These are phyloP conservation scores for Pelecanoides urinatrix DNA, from an alignment of 2,113 vertebrate genomes.

Conservation along the genomic window DNA sequence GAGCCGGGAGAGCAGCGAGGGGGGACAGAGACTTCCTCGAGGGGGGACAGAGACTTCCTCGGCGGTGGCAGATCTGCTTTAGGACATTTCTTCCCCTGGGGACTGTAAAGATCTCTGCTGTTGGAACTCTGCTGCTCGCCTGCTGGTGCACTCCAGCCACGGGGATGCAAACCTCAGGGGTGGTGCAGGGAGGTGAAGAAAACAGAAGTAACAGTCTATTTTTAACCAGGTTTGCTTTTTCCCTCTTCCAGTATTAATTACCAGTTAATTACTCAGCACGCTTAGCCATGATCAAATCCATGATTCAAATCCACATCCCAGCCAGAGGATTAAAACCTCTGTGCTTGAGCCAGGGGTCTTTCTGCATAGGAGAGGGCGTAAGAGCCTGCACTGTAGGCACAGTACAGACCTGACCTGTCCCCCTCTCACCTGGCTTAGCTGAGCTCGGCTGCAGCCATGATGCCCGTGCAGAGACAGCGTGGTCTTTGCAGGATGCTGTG, in stretches of 20 bases:
- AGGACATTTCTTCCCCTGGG: neutral
- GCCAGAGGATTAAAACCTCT: neutral
- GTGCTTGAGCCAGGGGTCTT: neutral
- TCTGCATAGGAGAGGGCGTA: neutral
- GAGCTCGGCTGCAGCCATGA: neutral
- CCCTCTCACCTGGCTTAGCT: neutral
- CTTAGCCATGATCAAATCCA: neutral
- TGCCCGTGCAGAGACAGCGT: accelerated
- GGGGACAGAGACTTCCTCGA: neutral
- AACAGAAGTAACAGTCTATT: neutral
- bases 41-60: neutral
- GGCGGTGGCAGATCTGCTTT: neutral
- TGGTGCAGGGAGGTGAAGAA: neutral
- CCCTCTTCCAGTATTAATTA: neutral
- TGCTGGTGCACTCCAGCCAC: neutral
- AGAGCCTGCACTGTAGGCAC: neutral
- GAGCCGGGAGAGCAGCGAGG: neutral
- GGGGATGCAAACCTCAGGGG: neutral
- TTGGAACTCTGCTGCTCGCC: neutral
- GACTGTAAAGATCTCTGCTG: neutral
- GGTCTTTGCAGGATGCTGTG: neutral
- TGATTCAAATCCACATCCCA: neutral
- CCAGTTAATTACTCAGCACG: neutral
- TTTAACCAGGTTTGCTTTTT: neutral
- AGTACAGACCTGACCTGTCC: neutral